A percentile compares a stretch with the other conserved stretches of the same genome.
Conservation (phyloP, 2,888 invertebrate genomes). For the Agrypnus murinus region DNA sequence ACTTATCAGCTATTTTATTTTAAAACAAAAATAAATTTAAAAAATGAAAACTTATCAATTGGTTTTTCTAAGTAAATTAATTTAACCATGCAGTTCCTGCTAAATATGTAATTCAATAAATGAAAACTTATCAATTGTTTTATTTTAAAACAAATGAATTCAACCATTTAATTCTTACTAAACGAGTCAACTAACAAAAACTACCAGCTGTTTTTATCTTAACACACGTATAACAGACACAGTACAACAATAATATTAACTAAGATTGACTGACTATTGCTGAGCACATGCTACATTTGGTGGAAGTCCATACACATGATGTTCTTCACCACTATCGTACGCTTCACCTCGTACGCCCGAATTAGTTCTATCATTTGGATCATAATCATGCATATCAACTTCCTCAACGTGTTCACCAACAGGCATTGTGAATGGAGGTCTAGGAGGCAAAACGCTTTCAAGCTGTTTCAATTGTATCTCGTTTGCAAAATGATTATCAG, state of each 20-base stretch:
- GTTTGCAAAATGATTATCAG: slow-evolving; percentile 85
- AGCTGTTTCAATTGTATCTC: slow-evolving; percentile 80
- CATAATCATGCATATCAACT: slow-evolving; percentile 86
- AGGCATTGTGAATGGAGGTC: slow-evolving; percentile 82
- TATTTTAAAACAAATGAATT: too few relatives aligned
- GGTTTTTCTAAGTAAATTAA: too few relatives aligned
- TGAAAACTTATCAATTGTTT: too few relatives aligned
- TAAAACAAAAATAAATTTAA: too few relatives aligned
- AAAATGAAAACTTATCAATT: too few relatives aligned
- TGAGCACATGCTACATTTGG: slow-evolving; percentile 87
- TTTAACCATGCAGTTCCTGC: too few relatives aligned
- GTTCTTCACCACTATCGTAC: slow-evolving; percentile 82
- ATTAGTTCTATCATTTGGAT: slow-evolving; percentile 75
- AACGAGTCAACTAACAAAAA: too few relatives aligned
- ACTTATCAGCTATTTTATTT: too few relatives aligned
- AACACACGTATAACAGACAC: too few relatives aligned
- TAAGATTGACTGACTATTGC: slow-evolving; percentile 76
- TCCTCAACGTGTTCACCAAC: slow-evolving; percentile 89
- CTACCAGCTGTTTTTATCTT: too few relatives aligned
- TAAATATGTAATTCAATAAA: too few relatives aligned
- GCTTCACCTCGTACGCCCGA: slow-evolving; percentile 77
- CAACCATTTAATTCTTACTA: too few relatives aligned
- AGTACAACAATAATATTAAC: slow-evolving; percentile 62
- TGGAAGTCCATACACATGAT: slow-evolving; percentile 72
- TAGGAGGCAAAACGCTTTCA: slow-evolving; percentile 83